These are phyloP conservation scores for Microtus montanus DNA, from an alignment of 2,113 vertebrate genomes.

Conservation along the genomic window DNA sequence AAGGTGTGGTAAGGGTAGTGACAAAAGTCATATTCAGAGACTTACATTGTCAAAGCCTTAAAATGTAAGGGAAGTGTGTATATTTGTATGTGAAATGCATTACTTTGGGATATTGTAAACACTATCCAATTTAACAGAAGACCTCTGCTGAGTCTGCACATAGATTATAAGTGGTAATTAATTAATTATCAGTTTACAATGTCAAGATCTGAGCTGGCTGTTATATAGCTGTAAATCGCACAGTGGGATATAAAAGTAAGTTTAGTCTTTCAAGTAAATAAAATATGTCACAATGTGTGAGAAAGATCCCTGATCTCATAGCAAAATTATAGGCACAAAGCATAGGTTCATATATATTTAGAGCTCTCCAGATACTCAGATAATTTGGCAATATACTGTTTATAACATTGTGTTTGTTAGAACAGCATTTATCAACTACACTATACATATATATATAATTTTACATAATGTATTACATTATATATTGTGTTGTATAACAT, in stretches of 20 bases:
- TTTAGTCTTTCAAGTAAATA: background rate
- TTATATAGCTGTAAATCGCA: background rate
- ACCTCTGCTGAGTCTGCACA: background rate
- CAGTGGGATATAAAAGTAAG: background rate
- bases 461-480: background rate
- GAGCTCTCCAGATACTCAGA: background rate
- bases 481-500: too few species aligned
- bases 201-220: background rate
- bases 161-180: background rate
- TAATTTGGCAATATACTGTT: background rate
- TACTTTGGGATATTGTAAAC: background rate
- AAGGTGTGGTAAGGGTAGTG: background rate
- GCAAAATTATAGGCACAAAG: background rate
- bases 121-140: background rate
- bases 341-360: background rate
- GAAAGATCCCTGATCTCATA: background rate
- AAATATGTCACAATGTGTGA: background rate
- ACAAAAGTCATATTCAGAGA: background rate
- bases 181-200: background rate
- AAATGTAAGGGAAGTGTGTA: background rate
- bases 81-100: background rate
- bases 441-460: background rate
- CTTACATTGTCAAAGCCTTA: background rate
- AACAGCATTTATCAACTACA: background rate
- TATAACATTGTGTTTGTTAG: background rate